phyloP scores from a whole-genome alignment of 2,888 invertebrate genomes.

The Leucophora obtusa region DNA sequence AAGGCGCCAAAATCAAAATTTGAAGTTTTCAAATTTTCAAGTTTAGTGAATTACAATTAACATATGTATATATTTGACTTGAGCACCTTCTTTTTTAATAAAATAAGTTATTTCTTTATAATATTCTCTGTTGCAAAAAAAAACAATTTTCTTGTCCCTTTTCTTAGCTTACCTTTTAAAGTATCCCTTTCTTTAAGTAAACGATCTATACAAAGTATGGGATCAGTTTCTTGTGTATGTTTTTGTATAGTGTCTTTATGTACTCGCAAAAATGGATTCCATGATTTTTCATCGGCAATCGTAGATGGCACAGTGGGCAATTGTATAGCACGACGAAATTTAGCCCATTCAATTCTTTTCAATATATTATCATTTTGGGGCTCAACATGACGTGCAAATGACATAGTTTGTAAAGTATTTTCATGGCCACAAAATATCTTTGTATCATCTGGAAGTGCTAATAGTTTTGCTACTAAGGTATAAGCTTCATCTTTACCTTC shows the following conservation, averaged over 20 bases:
- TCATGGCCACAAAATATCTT: slow-evolving; percentile 98
- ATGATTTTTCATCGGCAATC: slow-evolving; percentile 90
- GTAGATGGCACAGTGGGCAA: slow-evolving; percentile 95
- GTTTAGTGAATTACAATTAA: too few relatives aligned
- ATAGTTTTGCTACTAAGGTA: slow-evolving; percentile 89
- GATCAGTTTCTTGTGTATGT: slow-evolving; percentile 82
- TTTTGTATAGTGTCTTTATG: slow-evolving; percentile 82
- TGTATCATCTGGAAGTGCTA: slow-evolving; percentile 88
- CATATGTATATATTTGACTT: too few relatives aligned
- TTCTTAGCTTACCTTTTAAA: slow-evolving; percentile 80
- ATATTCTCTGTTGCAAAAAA: not conserved
- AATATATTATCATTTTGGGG: slow-evolving; percentile 86
- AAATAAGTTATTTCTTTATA: too few relatives aligned
- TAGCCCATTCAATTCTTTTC: slow-evolving; percentile 86
- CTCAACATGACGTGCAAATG: slow-evolving; percentile 92
- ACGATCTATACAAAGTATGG: slow-evolving; percentile 87
- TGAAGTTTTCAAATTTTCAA: too few relatives aligned
- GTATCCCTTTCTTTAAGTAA: slow-evolving; percentile 90
- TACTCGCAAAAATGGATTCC: slow-evolving; percentile 98
- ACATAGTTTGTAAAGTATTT: slow-evolving; percentile 93
- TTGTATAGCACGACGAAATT: slow-evolving; percentile 81
- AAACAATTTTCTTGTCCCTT: too few relatives aligned
- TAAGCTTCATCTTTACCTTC: slow-evolving; percentile 91
- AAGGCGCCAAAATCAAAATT: too few relatives aligned
- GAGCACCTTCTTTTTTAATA: too few relatives aligned